A percentile compares a stretch with the other conserved stretches of the same genome.
Evolutionary conservation across 2,113 vertebrate genomes (phyloP).

Genomic region (Prinia subflava): DNA sequence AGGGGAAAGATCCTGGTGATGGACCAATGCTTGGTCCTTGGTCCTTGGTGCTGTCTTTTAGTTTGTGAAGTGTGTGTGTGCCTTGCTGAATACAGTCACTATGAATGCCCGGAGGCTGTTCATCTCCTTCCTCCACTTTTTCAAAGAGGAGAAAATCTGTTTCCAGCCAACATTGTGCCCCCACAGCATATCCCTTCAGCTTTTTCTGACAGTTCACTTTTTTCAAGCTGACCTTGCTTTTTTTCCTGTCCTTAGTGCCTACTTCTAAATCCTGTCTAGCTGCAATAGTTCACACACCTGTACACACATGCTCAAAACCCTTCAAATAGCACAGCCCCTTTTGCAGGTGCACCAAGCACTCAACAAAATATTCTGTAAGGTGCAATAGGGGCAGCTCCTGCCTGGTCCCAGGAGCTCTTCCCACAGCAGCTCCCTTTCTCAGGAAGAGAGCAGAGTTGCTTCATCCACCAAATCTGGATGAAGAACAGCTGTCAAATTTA

Average conservation of each 20-base stretch:
- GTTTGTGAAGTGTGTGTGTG: neutral
- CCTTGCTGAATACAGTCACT: neutral
- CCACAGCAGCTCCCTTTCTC: neutral
- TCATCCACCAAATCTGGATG: neutral
- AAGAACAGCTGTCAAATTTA: neutral
- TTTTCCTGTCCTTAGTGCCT: neutral
- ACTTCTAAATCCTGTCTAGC: neutral
- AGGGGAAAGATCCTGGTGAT: neutral
- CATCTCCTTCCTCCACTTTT: neutral
- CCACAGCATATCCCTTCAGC: neutral
- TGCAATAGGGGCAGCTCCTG: neutral
- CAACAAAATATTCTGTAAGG: accelerated
- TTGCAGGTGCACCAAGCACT: neutral
- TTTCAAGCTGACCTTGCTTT: accelerated
- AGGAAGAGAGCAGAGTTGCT: neutral
- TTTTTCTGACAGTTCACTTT: neutral
- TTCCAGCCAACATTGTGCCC: neutral
- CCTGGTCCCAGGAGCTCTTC: neutral
- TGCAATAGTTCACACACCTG: neutral
- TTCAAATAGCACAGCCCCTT: neutral
- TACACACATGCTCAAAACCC: neutral
- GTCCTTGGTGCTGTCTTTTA: neutral
- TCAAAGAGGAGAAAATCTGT: neutral
- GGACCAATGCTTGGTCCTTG: neutral
- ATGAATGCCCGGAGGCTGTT: neutral